Percentiles rank a stretch among this genome's conserved stretches.
phyloP scores from a whole-genome alignment of 2,113 vertebrate genomes.

The Mastomys coucha region DNA sequence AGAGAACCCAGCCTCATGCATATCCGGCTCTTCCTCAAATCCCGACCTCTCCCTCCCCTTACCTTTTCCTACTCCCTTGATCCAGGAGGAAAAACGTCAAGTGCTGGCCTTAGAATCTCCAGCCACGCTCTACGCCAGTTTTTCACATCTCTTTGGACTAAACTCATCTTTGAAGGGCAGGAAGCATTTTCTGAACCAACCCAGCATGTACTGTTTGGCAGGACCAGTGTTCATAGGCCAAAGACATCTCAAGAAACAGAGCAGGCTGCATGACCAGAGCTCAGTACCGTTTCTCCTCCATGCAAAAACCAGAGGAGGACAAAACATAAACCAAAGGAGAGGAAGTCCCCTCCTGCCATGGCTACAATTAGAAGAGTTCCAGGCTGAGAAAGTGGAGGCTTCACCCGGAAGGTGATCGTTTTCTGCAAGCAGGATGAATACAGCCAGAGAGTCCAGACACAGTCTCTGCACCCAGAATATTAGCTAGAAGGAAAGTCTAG shows the following conservation, averaged over 20 bases:
- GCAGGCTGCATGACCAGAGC: fast-evolving
- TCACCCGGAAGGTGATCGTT: neutral
- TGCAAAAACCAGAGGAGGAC: neutral
- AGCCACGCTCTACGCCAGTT: neutral
- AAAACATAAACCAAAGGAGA: neutral
- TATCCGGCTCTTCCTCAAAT: neutral
- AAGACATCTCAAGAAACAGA: neutral
- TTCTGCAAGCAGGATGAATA: neutral
- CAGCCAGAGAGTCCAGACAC: neutral
- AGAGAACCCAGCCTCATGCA: neutral
- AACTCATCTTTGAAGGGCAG: neutral
- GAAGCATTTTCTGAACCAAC: neutral
- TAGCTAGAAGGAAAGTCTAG: neutral
- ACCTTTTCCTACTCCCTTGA: neutral
- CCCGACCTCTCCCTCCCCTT: neutral
- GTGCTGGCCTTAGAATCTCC: neutral
- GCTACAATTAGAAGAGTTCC: neutral
- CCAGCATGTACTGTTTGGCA: neutral
- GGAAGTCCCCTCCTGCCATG: neutral
- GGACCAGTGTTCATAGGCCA: neutral
- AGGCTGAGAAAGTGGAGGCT: neutral
- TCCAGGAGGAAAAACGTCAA: neutral
- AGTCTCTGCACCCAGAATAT: neutral
- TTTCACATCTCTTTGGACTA: neutral
- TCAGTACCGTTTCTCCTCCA: neutral